Evolutionary conservation across 1,140 invertebrate species (phyloP), one percentile per base, ranked within the genome.

Genomic region (Dryas iulia): DNA sequence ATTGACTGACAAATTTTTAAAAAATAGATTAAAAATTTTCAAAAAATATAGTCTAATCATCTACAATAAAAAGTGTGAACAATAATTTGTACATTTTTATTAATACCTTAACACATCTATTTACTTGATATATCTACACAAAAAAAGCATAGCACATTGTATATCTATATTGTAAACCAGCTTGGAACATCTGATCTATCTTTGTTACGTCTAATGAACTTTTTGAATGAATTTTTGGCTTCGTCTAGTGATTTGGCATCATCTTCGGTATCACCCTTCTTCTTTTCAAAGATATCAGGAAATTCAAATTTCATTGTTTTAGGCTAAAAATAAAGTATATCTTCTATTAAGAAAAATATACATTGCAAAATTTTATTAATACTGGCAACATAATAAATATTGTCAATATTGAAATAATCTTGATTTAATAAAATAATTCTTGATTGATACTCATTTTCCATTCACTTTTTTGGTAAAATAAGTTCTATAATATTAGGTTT

Each of bases 221-320:
- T 76, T 71, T 92, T 81, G 33, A 90, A 92, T 3, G 78, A 79
- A 24, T 92, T 82, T 73, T 94, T 93, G 2, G 90, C 66, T 73
- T 93, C 84, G 31, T 93, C 81, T 12, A 93, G 66, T 4, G 79
- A 79, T 67, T 92, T 93, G 35, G 91, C 76, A 63, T 91, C 73
- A 58, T 93, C 87, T 59, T 92, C 84, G 33, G 83, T 71, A 47
- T 82, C 79, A 69, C 81, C 78, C 60, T 86, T 83, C 24, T 86
- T 73, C 33, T 89, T 73, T 33, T 85, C 79, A 76, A 93, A 93
- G 60, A 95, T 26, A 65, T 93, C 74, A 2, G 94, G 94, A 77
- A 93, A 95, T 57, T 89, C 81, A 83, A 95, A 95, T 56, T 73
- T 83, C 75, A 93, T 80, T 56, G 85, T 84, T 80, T 93, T 94